Conservation (phyloP, 2,113 vertebrate species). For the Cebidichthys violaceus region DNA sequence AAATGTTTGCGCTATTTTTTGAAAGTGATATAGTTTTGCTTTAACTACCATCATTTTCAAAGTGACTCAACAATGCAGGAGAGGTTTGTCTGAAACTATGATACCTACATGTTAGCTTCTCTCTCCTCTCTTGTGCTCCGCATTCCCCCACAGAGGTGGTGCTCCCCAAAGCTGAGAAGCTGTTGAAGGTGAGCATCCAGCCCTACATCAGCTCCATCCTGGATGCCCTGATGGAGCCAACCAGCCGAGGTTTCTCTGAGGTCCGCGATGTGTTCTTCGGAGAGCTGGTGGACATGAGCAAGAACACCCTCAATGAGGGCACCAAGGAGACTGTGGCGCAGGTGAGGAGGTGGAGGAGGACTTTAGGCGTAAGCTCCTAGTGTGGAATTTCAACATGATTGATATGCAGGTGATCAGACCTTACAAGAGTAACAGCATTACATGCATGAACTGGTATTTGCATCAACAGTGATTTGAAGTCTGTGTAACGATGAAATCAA, state of each 20-base stretch:
- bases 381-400: neutral
- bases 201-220: slow-evolving; percentile 94
- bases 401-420: neutral
- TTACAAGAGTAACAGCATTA: neutral
- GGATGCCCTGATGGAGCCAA: slow-evolving; percentile 95
- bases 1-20: too few species aligned
- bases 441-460: neutral
- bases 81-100: neutral
- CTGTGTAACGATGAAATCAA: neutral
- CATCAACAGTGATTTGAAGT: neutral
- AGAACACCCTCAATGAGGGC: slow-evolving; percentile 90
- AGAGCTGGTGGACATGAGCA: slow-evolving; percentile 94
- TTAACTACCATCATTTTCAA: too few species aligned
- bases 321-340: slow-evolving; percentile 90
- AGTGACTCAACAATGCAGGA: neutral
- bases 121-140: neutral
- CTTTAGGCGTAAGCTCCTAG: neutral
- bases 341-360: slow-evolving; percentile 82
- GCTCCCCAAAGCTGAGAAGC: slow-evolving; percentile 91
- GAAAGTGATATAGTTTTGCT: too few species aligned
- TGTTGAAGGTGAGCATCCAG: slow-evolving; percentile 93
- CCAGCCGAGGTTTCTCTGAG: slow-evolving; percentile 93
- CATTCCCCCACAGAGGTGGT: slow-evolving; percentile 82
- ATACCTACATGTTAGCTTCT: neutral
- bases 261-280: slow-evolving; percentile 92